phyloP scores from a whole-genome alignment of 2,797 vertebrate genomes.

The Sebastes oblongus region DNA sequence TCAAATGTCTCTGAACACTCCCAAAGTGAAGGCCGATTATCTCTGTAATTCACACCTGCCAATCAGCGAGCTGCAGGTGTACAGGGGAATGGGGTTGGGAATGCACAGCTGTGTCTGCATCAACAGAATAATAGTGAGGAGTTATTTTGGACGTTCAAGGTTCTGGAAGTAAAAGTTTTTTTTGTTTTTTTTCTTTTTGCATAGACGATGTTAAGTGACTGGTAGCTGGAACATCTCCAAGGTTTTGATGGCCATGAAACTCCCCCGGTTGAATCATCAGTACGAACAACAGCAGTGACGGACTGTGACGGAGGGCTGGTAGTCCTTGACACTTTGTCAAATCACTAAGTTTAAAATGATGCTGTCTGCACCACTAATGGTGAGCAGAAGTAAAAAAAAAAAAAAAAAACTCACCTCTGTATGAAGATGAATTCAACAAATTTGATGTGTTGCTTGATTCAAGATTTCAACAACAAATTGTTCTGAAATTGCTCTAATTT shows the following conservation, averaged over 20 bases:
- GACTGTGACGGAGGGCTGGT: neutral
- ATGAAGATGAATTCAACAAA: neutral
- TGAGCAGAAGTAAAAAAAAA: neutral
- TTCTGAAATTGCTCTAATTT: neutral
- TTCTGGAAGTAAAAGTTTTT: neutral
- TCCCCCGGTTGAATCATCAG: neutral
- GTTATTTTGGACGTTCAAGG: conserved; percentile 23
- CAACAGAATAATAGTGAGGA: conserved; percentile 9
- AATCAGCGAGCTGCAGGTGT: conserved; percentile 63
- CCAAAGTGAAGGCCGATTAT: conserved; percentile 54
- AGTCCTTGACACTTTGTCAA: conserved; percentile 3
- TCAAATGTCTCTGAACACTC: conserved; percentile 50
- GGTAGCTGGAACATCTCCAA: conserved; percentile 9
- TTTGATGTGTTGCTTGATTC: neutral
- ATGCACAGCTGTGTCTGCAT: conserved; percentile 38
- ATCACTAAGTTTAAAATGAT: neutral
- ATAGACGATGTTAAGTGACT: neutral
- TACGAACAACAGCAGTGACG: neutral
- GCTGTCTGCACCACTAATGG: neutral
- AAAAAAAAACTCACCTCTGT: too few relatives aligned
- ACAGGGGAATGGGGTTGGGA: neutral
- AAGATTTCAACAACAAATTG: neutral
- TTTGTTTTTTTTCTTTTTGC: neutral
- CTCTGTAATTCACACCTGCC: conserved; percentile 60
- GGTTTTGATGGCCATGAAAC: conserved; percentile 7